A percentile compares a stretch with the other conserved stretches of the same genome.
Conservation (phyloP, 1,140 invertebrate species). For the Platyura marginata region DNA sequence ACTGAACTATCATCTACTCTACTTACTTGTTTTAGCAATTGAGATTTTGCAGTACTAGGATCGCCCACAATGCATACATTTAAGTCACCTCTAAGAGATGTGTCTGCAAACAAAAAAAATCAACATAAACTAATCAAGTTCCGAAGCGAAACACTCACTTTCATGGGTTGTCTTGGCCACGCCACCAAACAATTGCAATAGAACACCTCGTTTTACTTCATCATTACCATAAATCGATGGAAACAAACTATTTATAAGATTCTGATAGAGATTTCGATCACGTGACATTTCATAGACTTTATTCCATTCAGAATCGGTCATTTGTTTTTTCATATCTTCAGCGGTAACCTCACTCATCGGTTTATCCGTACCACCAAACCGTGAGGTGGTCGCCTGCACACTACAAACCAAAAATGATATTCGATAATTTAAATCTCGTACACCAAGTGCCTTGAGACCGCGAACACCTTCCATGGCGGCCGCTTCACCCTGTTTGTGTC, state of each 20-base stretch:
- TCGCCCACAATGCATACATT: conserved; percentile 98
- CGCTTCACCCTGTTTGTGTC: conserved; percentile 51
- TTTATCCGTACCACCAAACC: conserved; percentile 62
- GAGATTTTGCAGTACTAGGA: conserved; percentile 96
- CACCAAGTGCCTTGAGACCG: conserved; percentile 85
- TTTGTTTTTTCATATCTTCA: conserved; percentile 82
- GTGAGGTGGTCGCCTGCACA: conserved; percentile 66
- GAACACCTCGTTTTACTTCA: conserved; percentile 88
- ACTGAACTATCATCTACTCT: too few species aligned
- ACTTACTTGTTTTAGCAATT: conserved; percentile 70
- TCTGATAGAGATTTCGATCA: conserved; percentile 82
- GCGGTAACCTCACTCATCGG: conserved; percentile 68
- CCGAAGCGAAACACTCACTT: conserved; percentile 26
- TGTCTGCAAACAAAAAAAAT: conserved; percentile 22
- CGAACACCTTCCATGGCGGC: conserved; percentile 70
- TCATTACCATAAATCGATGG: conserved; percentile 97
- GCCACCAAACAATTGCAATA: conserved; percentile 95
- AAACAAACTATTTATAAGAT: conserved; percentile 85
- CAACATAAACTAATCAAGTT: background rate
- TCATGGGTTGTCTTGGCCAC: conserved; percentile 91
- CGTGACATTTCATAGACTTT: conserved; percentile 94
- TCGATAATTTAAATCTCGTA: conserved; percentile 88
- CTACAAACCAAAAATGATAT: conserved; percentile 91
- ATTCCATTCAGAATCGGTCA: conserved; percentile 90
- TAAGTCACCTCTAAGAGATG: conserved; percentile 82